Base-by-base conservation (phyloP, 2,797 vertebrate genomes). In the Pangasius mekongensis region DNA sequence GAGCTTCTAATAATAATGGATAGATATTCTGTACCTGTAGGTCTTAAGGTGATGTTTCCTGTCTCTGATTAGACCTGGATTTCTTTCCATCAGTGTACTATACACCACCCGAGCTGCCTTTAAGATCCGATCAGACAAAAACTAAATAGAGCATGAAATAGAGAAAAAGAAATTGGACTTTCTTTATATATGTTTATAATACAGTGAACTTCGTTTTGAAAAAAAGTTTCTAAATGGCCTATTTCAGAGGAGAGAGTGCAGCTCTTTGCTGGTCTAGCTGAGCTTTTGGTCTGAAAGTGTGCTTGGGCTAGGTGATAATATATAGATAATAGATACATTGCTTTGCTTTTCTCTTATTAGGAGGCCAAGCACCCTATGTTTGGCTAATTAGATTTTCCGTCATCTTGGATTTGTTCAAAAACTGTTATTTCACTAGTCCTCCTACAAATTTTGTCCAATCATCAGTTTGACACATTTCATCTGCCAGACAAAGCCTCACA, bases 11-110 rank as follows among this genome's bases (percentile, higher is more conserved):
- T 43, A 74, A 27, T 27, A 74, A 67, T 39, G 1, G 1, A 73
- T 16, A 77, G 4, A 2, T 8, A 1, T 76, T n/a, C 14, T 89
- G n/a, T 92, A 99, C 98, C 98, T 97, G 94, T 98, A 95, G 11
- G 97, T 97, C 91, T 98, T 96, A 0, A 99, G 97, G 90, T 98
- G 98, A 89, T 99, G 91, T 86, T 99, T 99, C 62, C 97, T 94
- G 87, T 99, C 98, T 20, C 98, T 95, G 95, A 99, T 97, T 91
- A 99, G 94, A 58, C 93, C 91, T 0, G 97, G 97, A 87, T 94
- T 96, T 90, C 93, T 94, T 91, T 92, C 94, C 62, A 95, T 94
- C 86, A 99, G 94, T 7, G 96, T 92, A 0, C 91, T 93, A 22
- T 95, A 95, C 67, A 99, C 95, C 2, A 97, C 95, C 82, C 95